Percentiles rank a stretch among this genome's conserved stretches.
Evolutionary conservation across 64 coral and sea anemone genomes (phyloP).

Genomic region (Porites lutea): DNA sequence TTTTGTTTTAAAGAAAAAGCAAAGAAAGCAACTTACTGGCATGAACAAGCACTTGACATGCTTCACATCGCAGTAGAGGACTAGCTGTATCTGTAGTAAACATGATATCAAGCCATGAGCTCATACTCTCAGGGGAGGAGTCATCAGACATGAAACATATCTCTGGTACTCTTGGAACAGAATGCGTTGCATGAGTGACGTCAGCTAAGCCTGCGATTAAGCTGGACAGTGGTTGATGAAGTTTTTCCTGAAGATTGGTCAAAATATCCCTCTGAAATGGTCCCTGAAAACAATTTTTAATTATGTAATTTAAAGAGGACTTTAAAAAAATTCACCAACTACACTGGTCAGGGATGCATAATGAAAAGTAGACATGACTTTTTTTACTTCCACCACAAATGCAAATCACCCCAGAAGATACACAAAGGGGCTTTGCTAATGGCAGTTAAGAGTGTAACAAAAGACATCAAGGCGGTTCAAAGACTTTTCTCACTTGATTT

Average conservation of each 20-base stretch:
- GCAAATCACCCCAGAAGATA: no score
- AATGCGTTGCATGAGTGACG: not conserved
- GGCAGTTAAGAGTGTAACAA: no score
- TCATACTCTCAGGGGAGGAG: slow-evolving; percentile 89
- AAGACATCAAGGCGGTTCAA: no score
- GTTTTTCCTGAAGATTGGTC: slow-evolving; percentile 2
- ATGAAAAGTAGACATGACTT: no score
- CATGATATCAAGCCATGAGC: slow-evolving; percentile 80
- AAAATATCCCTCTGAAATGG: not conserved
- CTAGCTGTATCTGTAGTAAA: slow-evolving; percentile 74
- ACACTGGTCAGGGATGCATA: no score
- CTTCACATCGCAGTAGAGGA: slow-evolving; percentile 67
- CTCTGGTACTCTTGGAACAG: slow-evolving; percentile 79
- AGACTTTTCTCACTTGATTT: no score
- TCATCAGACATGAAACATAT: slow-evolving; percentile 95
- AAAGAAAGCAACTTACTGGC: slow-evolving; percentile 52
- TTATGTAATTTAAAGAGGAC: no score
- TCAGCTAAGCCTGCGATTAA: not conserved
- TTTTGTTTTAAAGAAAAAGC: not conserved
- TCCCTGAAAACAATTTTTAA: not conserved
- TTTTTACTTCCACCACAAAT: no score
- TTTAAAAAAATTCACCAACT: no score
- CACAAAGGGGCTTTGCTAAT: no score
- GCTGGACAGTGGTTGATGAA: not conserved
- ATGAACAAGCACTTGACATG: slow-evolving; percentile 77